These are phyloP conservation scores for Nomada fabriciana DNA, from an alignment of 2,888 invertebrate species.

Conservation along the genomic window DNA sequence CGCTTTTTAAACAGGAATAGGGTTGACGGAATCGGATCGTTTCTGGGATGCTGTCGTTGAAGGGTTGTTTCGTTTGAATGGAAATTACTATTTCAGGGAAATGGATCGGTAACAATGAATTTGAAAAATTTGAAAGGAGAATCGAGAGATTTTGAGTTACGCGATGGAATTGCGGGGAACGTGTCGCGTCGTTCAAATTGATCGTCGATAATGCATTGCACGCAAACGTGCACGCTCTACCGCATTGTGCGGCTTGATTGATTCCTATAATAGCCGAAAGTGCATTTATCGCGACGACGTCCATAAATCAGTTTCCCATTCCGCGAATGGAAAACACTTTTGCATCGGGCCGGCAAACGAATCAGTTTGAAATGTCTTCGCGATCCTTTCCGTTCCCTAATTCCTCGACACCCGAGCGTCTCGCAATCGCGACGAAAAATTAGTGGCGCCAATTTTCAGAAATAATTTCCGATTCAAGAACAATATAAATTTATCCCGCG, in stretches of 20 bases:
- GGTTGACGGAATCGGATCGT: background rate
- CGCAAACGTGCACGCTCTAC: background rate
- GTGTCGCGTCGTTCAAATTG: background rate
- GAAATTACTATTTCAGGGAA: background rate
- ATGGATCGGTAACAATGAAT: constrained; percentile 1
- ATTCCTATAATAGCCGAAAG: constrained; percentile 44
- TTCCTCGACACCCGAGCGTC: background rate
- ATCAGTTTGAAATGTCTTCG: background rate
- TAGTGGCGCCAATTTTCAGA: too few relatives aligned
- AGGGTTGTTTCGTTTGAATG: too few relatives aligned
- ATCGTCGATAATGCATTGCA: constrained; percentile 40
- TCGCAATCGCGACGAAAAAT: too few relatives aligned
- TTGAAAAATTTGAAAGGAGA: background rate
- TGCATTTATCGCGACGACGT: constrained; percentile 39
- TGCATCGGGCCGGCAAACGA: background rate
- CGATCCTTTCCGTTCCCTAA: background rate
- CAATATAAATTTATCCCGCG: too few relatives aligned
- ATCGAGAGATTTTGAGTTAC: background rate
- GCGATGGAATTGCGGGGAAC: background rate
- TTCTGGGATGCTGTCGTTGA: too few relatives aligned
- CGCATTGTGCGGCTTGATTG: constrained; percentile 39
- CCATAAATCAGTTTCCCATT: constrained; percentile 43
- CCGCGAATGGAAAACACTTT: constrained; percentile 41
- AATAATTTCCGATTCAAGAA: too few relatives aligned
- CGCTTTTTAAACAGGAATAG: background rate